These are phyloP conservation scores for Drosophila nr. medialis DNA, from an alignment of 2,888 invertebrate genomes.

Conservation along the genomic window DNA sequence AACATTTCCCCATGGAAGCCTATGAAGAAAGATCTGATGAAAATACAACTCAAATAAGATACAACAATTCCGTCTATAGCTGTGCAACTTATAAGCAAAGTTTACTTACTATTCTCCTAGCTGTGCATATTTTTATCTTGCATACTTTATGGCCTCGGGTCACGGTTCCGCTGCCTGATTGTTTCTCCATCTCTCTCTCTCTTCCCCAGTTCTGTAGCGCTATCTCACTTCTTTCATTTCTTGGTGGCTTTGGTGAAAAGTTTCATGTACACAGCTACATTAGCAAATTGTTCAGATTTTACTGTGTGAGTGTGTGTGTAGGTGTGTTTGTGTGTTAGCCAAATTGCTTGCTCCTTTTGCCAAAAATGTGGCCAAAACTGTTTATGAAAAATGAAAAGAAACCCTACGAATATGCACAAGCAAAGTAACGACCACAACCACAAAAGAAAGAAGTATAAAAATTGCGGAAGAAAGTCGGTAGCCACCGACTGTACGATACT, in stretches of 20 bases:
- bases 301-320: slow-evolving; percentile 23
- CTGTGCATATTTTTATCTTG: slow-evolving; percentile 54
- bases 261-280: slow-evolving; percentile 64
- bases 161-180: slow-evolving; percentile 41
- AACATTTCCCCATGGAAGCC: slow-evolving; percentile 41
- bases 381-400: slow-evolving; percentile 51
- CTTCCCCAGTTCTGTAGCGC: neutral
- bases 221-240: slow-evolving; percentile 59
- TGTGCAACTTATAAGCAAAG: slow-evolving; percentile 57
- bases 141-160: slow-evolving; percentile 59
- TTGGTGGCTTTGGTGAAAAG: slow-evolving; percentile 53
- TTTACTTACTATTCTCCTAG: slow-evolving; percentile 60
- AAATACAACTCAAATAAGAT: slow-evolving; percentile 67
- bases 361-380: slow-evolving; percentile 51
- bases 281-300: slow-evolving; percentile 68
- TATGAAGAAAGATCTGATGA: slow-evolving; percentile 34
- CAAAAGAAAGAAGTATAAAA: neutral
- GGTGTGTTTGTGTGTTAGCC: slow-evolving; percentile 40
- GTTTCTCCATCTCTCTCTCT: slow-evolving; percentile 15
- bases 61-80: slow-evolving; percentile 50
- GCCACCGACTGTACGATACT: neutral
- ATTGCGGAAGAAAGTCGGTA: neutral
- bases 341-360: slow-evolving; percentile 50
- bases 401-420: slow-evolving; percentile 22
- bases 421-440: slow-evolving; percentile 16